Evolutionary conservation across 2,888 invertebrate genomes (phyloP), one percentile per base, ranked within the genome.

Genomic region (Drosophila demipolita): DNA sequence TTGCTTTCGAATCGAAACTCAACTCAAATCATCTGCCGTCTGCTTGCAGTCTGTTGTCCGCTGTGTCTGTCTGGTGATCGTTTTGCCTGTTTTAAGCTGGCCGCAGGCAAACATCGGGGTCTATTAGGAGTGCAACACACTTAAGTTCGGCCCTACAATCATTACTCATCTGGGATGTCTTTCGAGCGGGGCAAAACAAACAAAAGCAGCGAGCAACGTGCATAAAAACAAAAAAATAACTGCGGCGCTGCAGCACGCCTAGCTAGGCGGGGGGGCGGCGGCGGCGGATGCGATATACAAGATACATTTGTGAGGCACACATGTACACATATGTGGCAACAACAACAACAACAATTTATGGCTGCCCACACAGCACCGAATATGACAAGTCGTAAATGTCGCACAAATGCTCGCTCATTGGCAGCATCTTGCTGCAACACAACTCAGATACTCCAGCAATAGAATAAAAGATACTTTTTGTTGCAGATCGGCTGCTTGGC

Each of bases 321-420:
- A 76, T 57, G 20, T 23, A 72, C 63, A 75, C 53, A 66, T 73
- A 60, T 80, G 62, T 66, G 63, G 60, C 74, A 42, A 57, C 29
- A 57, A 29, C 29, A 29, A 66, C 78, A 32, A 20, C 2, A 20
- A 66, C 77, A 89, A 87, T 89, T 89, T 85, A 85, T 87, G 62
- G 73, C 88, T 87, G 77, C 85, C 85, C 89, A 89, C 89, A 80
- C 85, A 53, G 52, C 80, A 68, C 68, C 75, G 83, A 83, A 87
- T 87, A 89, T 85, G 88, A 87, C 85, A 87, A 82, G 85, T 87
- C 88, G 83, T 87, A 86, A 86, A 84, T 82, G 87, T 75, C 76
- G 71, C 64, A 60, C 66, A 80, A 75, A 75, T 78, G 71, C 77
- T 78, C 73, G 65, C 67, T 78, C 66, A 72, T 72, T 78, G 68